A percentile compares a stretch with the other conserved stretches of the same genome.
Conservation (phyloP, 2,797 vertebrate genomes). For the Brachymystax lenok region DNA sequence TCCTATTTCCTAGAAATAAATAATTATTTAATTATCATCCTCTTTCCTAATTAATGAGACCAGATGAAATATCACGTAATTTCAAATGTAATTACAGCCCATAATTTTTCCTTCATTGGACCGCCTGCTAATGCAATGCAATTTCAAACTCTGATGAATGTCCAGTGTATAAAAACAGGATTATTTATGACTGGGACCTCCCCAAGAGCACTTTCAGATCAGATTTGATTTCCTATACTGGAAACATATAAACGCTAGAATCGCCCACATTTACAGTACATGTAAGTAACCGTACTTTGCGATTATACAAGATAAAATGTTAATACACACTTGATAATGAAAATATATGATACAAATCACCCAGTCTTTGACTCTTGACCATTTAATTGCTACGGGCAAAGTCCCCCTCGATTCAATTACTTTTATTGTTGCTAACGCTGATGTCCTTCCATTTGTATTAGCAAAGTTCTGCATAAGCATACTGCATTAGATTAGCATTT, state of each 20-base stretch:
- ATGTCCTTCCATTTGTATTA: slow-evolving; percentile 68
- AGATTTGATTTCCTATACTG: slow-evolving; percentile 62
- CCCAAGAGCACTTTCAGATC: slow-evolving; percentile 33
- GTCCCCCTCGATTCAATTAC: slow-evolving; percentile 67
- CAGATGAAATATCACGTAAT: slow-evolving; percentile 84
- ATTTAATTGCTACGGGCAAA: slow-evolving; percentile 67
- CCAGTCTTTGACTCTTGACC: slow-evolving; percentile 67
- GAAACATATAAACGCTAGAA: slow-evolving; percentile 31
- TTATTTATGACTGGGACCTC: slow-evolving; percentile 66
- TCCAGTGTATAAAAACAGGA: slow-evolving; percentile 65
- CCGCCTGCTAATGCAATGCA: slow-evolving; percentile 64
- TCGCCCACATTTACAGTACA: slow-evolving; percentile 12
- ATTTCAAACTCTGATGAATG: slow-evolving; percentile 68
- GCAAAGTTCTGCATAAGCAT: slow-evolving; percentile 52
- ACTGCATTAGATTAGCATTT: slow-evolving; percentile 55
- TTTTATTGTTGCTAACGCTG: slow-evolving; percentile 54
- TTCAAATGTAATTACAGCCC: slow-evolving; percentile 81
- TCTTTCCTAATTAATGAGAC: slow-evolving; percentile 78
- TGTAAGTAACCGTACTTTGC: slow-evolving; percentile 42
- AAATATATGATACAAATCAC: slow-evolving; percentile 75
- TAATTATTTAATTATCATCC: slow-evolving; percentile 65
- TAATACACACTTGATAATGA: slow-evolving; percentile 71
- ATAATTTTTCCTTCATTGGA: slow-evolving; percentile 76
- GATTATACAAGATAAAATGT: slow-evolving; percentile 61
- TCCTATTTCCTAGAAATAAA: slow-evolving; percentile 65